A percentile compares a stretch with the other conserved stretches of the same genome.
Conservation (phyloP, 2,797 vertebrate genomes). For the Lophotriccus pileatus region DNA sequence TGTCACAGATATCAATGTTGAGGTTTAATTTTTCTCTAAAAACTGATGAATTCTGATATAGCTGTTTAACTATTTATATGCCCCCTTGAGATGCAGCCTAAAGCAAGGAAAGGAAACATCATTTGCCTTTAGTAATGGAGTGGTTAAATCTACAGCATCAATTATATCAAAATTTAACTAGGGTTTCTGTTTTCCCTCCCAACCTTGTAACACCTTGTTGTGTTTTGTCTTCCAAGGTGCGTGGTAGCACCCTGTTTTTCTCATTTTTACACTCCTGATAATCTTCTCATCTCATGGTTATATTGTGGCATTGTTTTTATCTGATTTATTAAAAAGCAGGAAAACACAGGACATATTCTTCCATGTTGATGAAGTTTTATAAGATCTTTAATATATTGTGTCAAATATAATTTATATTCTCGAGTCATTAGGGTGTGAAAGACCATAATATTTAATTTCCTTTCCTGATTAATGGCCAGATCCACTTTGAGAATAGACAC, state of each 20-base stretch:
- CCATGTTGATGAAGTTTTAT: constrained; percentile 2
- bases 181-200: neutral
- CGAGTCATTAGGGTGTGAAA: neutral
- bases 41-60: constrained; percentile 32
- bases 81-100: neutral
- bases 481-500: neutral
- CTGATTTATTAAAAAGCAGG: constrained; percentile 13
- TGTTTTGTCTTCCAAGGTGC: neutral
- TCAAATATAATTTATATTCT: neutral
- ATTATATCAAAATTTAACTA: neutral
- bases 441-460: neutral
- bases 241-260: neutral
- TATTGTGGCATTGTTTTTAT: neutral
- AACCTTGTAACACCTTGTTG: neutral
- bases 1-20: neutral
- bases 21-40: constrained; percentile 35
- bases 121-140: neutral
- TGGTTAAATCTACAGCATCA: neutral
- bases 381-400: neutral
- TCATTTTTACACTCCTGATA: neutral
- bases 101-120: neutral
- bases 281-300: neutral
- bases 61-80: constrained; percentile 56
- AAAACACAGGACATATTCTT: constrained; percentile 4
- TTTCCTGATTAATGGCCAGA: neutral